A percentile compares a stretch with the other conserved stretches of the same genome.
phyloP scores from a whole-genome alignment of 2,797 vertebrate genomes.

The Schizopygopsis pylzovi region DNA sequence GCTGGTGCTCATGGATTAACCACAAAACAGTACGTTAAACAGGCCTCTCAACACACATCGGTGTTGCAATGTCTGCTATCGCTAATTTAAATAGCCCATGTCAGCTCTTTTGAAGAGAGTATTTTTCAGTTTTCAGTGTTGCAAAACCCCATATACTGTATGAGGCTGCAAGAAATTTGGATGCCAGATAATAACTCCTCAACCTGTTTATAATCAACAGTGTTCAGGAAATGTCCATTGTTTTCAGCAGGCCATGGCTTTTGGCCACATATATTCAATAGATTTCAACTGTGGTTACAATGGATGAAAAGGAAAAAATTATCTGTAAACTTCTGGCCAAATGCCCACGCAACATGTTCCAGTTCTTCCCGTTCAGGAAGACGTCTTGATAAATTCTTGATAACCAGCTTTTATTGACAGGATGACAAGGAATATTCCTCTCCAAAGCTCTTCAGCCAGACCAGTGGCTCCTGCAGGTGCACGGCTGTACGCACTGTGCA shows the following conservation, averaged over 20 bases:
- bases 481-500: too few relatives aligned
- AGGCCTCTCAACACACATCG: not conserved
- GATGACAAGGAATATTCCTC: not conserved
- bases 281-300: not conserved
- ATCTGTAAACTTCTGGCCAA: not conserved
- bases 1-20: not conserved
- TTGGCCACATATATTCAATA: conserved; percentile 36
- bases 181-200: conserved; percentile 63
- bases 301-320: not conserved
- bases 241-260: conserved; percentile 62
- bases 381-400: not conserved
- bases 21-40: not conserved
- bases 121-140: conserved; percentile 1
- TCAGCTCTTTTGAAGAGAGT: not conserved
- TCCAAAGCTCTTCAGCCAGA: not conserved
- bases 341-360: not conserved
- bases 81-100: not conserved
- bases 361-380: not conserved
- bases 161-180: conserved; percentile 51
- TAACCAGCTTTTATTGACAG: not conserved
- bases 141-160: not conserved
- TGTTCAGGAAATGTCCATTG: conserved; percentile 50
- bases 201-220: conserved; percentile 64
- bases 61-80: conserved; percentile 26
- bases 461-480: too few relatives aligned